phyloP scores from a whole-genome alignment of 2,797 vertebrate species.

The Moxostoma hubbsi region DNA sequence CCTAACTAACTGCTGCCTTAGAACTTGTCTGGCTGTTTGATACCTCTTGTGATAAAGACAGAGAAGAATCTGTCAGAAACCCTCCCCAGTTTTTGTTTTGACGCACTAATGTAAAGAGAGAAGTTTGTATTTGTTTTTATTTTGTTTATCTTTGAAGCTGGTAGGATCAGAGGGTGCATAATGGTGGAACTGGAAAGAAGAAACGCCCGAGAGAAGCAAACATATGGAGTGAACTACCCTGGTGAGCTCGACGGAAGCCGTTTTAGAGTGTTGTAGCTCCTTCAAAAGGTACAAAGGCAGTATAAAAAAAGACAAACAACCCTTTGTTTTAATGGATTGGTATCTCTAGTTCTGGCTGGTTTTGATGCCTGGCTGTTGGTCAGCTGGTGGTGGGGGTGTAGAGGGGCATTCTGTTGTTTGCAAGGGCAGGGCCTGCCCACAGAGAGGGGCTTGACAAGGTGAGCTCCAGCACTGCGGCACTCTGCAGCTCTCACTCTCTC shows the following conservation, averaged over 20 bases:
- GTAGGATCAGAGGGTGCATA: constrained; percentile 33
- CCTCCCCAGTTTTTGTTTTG: constrained; percentile 47
- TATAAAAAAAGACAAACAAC: constrained; percentile 26
- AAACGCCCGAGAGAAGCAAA: constrained; percentile 38
- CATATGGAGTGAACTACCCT: constrained; percentile 37
- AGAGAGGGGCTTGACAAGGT: constrained; percentile 37
- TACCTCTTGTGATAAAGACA: constrained; percentile 47
- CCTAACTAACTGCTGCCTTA: constrained; percentile 65
- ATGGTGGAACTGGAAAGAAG: constrained; percentile 32
- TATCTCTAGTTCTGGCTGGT: neutral
- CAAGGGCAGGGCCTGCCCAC: constrained; percentile 34
- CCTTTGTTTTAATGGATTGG: neutral
- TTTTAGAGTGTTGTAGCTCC: constrained; percentile 17
- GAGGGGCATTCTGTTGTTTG: constrained; percentile 32
- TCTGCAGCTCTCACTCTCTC: constrained; percentile 34
- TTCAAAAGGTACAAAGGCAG: constrained; percentile 4
- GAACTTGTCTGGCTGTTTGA: constrained; percentile 60
- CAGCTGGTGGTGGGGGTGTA: neutral
- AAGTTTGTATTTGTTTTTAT: constrained; percentile 43
- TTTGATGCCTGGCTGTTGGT: constrained; percentile 2
- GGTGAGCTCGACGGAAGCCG: constrained; percentile 34
- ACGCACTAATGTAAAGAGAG: constrained; percentile 51
- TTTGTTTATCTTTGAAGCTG: constrained; percentile 39
- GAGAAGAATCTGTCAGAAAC: constrained; percentile 46
- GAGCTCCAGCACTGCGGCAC: constrained; percentile 43